Evolutionary conservation across 1,140 invertebrate species (phyloP).

Genomic region (Cephus cinctus): DNA sequence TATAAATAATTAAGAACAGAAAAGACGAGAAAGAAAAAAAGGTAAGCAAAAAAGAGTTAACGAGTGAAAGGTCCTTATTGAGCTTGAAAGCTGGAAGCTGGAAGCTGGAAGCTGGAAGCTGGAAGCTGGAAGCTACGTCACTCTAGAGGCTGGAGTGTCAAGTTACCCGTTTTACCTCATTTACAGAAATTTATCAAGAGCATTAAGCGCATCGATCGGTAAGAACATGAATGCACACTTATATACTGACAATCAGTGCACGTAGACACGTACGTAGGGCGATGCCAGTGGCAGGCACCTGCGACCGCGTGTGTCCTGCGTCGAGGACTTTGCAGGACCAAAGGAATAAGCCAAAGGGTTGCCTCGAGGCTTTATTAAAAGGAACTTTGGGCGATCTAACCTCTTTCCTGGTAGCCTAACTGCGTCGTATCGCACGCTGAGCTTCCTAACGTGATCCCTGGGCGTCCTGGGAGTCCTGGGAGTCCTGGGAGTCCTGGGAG

Average conservation of each 20-base stretch:
- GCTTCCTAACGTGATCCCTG: constrained; percentile 30
- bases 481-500: constrained; percentile 13
- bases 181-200: too few relatives aligned
- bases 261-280: too few relatives aligned
- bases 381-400: constrained; percentile 17
- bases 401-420: constrained; percentile 29
- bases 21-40: neutral
- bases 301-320: neutral
- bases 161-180: too few relatives aligned
- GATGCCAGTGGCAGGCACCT: constrained; percentile 3
- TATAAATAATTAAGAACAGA: neutral
- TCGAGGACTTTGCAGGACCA: constrained; percentile 16
- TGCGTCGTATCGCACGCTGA: constrained; percentile 35
- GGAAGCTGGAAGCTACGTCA: too few relatives aligned
- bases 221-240: too few relatives aligned
- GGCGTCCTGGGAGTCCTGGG: constrained; percentile 24
- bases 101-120: too few relatives aligned
- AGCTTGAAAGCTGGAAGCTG: too few relatives aligned
- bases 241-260: too few relatives aligned
- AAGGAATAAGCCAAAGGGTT: constrained; percentile 7
- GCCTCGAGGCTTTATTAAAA: constrained; percentile 7
- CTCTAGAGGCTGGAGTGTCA: too few relatives aligned
- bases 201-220: too few relatives aligned
- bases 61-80: neutral
- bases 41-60: neutral